A percentile compares a stretch with the other conserved stretches of the same genome.
phyloP scores from a whole-genome alignment of 2,888 invertebrate species.

The Eupithecia insigniata region DNA sequence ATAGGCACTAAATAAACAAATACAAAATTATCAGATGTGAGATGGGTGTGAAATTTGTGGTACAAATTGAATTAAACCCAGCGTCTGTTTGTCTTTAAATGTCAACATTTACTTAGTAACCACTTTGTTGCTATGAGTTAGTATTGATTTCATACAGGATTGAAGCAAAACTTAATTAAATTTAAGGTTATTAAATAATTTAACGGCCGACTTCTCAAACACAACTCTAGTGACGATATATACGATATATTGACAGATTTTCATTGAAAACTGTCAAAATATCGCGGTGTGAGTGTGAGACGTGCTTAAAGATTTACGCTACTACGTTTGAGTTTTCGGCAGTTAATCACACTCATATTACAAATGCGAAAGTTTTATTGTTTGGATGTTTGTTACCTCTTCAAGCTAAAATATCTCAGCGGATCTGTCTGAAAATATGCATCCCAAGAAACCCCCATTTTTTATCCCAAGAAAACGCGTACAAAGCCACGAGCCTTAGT shows the following conservation, averaged over 20 bases:
- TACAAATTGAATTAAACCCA: slow-evolving; percentile 66
- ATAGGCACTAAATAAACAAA: slow-evolving; percentile 35
- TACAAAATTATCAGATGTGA: slow-evolving; percentile 51
- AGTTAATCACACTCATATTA: too few species aligned
- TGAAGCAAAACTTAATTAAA: background rate
- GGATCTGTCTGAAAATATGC: too few species aligned
- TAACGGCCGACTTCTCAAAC: background rate
- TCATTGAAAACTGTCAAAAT: background rate
- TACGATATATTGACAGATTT: background rate
- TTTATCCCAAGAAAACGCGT: too few species aligned
- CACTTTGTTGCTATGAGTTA: slow-evolving; percentile 51
- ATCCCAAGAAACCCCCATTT: too few species aligned
- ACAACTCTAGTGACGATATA: background rate
- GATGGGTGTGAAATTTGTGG: slow-evolving; percentile 50
- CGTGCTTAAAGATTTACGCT: too few species aligned
- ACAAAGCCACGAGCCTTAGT: too few species aligned
- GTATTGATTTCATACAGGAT: slow-evolving; percentile 21
- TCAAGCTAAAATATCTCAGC: too few species aligned
- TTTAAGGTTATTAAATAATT: background rate
- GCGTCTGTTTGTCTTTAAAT: slow-evolving; percentile 65
- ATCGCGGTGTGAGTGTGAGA: too few species aligned
- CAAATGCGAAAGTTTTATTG: too few species aligned
- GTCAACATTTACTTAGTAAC: slow-evolving; percentile 65
- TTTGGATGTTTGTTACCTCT: too few species aligned
- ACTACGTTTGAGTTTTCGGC: too few species aligned